Conservation (phyloP, 2,113 vertebrate genomes). For the Neogale vison region DNA sequence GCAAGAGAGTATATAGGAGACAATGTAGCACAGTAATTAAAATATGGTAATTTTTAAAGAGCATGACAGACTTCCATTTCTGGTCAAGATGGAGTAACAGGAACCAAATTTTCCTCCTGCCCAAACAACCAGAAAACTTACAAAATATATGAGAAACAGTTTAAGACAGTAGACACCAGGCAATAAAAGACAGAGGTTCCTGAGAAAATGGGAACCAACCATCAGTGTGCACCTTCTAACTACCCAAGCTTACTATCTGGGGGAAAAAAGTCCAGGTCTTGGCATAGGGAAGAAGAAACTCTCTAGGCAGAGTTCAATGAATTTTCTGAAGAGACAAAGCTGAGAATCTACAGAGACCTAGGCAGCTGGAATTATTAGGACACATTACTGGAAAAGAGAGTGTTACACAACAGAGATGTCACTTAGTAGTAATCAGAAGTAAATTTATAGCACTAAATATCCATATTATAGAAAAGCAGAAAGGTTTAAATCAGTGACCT, state of each 20-base stretch:
- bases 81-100: background rate
- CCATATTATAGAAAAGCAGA: background rate
- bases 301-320: background rate
- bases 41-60: background rate
- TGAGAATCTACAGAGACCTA: background rate
- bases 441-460: background rate
- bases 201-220: background rate
- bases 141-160: background rate
- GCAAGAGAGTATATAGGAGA: background rate
- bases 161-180: background rate
- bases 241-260: background rate
- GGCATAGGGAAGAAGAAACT: background rate
- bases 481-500: constrained; percentile 18
- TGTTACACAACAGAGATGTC: background rate
- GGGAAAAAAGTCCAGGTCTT: background rate
- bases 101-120: background rate
- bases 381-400: background rate
- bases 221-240: background rate
- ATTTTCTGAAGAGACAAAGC: constrained; percentile 5
- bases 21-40: background rate
- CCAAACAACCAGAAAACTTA: background rate
- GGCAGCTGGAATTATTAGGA: background rate
- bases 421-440: background rate
- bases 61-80: background rate
- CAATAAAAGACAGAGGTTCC: background rate